These are phyloP conservation scores for Gambusia holbrooki DNA, from an alignment of 2,113 vertebrate species.

Conservation along the genomic window DNA sequence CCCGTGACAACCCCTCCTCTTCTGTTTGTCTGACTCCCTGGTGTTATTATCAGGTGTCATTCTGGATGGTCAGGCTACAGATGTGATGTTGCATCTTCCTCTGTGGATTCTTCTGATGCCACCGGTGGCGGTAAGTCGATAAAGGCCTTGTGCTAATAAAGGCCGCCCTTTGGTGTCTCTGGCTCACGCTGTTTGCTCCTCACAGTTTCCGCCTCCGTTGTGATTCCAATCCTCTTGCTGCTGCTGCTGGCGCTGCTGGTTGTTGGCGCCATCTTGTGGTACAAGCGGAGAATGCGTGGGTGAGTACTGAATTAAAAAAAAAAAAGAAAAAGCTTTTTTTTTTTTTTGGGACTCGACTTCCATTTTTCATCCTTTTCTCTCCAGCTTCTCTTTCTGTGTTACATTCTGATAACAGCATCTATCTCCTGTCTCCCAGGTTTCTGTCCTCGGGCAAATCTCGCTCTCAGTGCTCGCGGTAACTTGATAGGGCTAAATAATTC, in stretches of 20 bases:
- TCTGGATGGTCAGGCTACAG: constrained; percentile 74
- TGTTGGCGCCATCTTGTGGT: constrained; percentile 89
- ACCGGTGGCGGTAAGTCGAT: constrained; percentile 70
- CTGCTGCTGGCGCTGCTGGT: constrained; percentile 83
- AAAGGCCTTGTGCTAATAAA: background rate
- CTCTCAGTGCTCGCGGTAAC: constrained; percentile 82
- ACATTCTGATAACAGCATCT: constrained; percentile 68
- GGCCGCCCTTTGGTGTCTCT: constrained; percentile 7
- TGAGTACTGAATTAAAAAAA: constrained; percentile 70
- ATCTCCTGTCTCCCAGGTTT: constrained; percentile 83
- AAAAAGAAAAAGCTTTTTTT: background rate
- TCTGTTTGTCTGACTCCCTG: background rate
- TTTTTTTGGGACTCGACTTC: background rate
- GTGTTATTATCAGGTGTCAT: constrained; percentile 71
- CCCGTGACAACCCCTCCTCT: background rate
- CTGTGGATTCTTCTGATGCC: constrained; percentile 39
- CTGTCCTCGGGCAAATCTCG: constrained; percentile 78
- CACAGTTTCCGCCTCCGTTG: constrained; percentile 85
- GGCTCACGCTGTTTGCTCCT: constrained; percentile 3
- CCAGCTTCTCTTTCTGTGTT: constrained; percentile 41
- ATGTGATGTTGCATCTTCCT: constrained; percentile 59
- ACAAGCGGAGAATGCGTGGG: constrained; percentile 93
- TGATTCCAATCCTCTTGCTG: constrained; percentile 88
- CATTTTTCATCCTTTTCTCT: constrained; percentile 40
- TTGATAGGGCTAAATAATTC: constrained; percentile 70